Evolutionary conservation across 2,113 vertebrate species (phyloP).

Genomic region (Ammodytes marinus): DNA sequence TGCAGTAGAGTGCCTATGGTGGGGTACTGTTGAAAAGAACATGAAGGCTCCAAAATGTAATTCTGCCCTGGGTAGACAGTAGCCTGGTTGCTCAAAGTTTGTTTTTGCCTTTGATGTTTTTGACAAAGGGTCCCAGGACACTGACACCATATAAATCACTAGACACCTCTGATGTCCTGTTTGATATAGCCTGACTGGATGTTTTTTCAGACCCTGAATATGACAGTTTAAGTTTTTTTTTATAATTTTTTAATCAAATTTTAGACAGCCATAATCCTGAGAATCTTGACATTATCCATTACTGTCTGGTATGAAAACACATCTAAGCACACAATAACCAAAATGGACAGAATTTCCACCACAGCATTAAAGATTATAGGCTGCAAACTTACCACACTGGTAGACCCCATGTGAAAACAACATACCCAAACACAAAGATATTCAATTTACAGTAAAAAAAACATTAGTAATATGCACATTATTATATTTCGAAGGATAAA

Average conservation of each 20-base stretch:
- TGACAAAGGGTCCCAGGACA: not conserved
- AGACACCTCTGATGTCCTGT: too few relatives aligned
- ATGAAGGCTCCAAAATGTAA: not conserved
- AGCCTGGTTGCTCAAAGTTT: not conserved
- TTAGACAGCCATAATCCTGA: not conserved
- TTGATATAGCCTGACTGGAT: too few relatives aligned
- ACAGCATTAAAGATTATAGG: not conserved
- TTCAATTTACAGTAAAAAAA: too few relatives aligned
- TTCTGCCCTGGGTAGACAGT: constrained; percentile 4
- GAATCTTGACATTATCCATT: not conserved
- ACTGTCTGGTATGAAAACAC: not conserved
- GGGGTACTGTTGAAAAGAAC: constrained; percentile 16
- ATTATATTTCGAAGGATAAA: not conserved
- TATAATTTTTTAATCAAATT: too few relatives aligned
- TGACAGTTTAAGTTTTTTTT: too few relatives aligned
- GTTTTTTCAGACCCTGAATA: too few relatives aligned
- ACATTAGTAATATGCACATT: too few relatives aligned
- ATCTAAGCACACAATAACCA: not conserved
- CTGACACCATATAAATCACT: too few relatives aligned
- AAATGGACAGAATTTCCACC: not conserved
- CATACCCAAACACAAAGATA: not conserved
- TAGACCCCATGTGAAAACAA: not conserved
- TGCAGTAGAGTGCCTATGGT: constrained; percentile 31
- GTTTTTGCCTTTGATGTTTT: not conserved
- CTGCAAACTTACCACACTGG: not conserved